Conservation (phyloP, 2,113 vertebrate genomes). For the Rissa tridactyla region DNA sequence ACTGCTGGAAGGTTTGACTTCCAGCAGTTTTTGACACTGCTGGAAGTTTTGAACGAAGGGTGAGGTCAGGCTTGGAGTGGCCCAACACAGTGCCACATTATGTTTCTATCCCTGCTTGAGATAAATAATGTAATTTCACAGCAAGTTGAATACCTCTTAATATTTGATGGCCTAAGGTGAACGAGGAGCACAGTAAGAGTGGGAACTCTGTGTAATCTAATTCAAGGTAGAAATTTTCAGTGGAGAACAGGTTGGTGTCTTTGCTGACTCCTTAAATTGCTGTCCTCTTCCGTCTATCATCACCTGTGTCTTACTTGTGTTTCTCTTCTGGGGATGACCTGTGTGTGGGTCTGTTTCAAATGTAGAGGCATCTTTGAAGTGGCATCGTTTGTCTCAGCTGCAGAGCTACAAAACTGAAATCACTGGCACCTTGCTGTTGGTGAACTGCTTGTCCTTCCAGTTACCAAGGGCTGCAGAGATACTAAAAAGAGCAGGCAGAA, state of each 20-base stretch:
- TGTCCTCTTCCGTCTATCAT: background rate
- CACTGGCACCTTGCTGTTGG: background rate
- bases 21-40: background rate
- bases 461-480: background rate
- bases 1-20: background rate
- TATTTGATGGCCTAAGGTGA: background rate
- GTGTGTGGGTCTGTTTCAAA: background rate
- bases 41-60: background rate
- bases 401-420: background rate
- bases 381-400: background rate
- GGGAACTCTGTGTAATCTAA: background rate
- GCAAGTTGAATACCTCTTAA: background rate
- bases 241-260: background rate
- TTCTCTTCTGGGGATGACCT: background rate
- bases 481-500: background rate
- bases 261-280: background rate
- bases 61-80: background rate
- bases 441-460: background rate
- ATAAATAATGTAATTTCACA: background rate
- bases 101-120: background rate
- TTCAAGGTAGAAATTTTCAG: background rate
- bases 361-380: background rate
- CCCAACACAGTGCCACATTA: fast-evolving
- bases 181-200: background rate
- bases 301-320: background rate